phyloP scores from a whole-genome alignment of 1,140 invertebrate genomes.

The Drosophila obscura region DNA sequence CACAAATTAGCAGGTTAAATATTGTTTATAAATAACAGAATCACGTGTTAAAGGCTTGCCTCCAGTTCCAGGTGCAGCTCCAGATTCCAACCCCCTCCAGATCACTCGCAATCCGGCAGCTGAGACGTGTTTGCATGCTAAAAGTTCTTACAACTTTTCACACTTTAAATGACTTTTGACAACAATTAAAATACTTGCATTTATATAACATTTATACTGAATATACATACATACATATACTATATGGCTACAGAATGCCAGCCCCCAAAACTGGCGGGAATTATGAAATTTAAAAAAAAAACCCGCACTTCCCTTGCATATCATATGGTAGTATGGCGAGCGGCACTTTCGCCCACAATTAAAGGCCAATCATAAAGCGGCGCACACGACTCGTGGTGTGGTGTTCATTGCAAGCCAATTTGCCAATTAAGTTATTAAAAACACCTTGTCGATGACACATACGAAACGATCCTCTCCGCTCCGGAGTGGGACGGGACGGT shows the following conservation, averaged over 20 bases:
- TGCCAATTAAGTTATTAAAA: slow-evolving; percentile 54
- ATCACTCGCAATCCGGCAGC: slow-evolving; percentile 9
- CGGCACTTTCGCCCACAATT: slow-evolving; percentile 40
- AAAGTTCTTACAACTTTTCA: slow-evolving; percentile 65
- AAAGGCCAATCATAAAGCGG: slow-evolving; percentile 40
- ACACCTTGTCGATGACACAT: slow-evolving; percentile 44
- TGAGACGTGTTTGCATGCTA: slow-evolving; percentile 30
- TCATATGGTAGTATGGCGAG: not conserved
- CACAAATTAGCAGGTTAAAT: slow-evolving; percentile 44
- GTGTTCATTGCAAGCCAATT: slow-evolving; percentile 11
- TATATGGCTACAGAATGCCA: slow-evolving; percentile 30
- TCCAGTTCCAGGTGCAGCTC: slow-evolving; percentile 24
- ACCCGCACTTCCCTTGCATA: slow-evolving; percentile 7
- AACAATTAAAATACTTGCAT: slow-evolving; percentile 31
- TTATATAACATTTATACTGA: slow-evolving; percentile 19
- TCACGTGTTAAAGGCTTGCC: slow-evolving; percentile 57
- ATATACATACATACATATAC: slow-evolving; percentile 19
- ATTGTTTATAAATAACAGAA: slow-evolving; percentile 47
- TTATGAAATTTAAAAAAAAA: slow-evolving; percentile 54
- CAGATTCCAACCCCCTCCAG: slow-evolving; percentile 25
- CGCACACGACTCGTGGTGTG: slow-evolving; percentile 39
- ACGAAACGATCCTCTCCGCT: slow-evolving; percentile 1
- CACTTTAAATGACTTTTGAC: slow-evolving; percentile 61
- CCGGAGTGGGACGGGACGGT: slow-evolving; percentile 19
- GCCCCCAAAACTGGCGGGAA: slow-evolving; percentile 10